Conservation (phyloP, 2,888 invertebrate genomes). For the Pinctada fucata region DNA sequence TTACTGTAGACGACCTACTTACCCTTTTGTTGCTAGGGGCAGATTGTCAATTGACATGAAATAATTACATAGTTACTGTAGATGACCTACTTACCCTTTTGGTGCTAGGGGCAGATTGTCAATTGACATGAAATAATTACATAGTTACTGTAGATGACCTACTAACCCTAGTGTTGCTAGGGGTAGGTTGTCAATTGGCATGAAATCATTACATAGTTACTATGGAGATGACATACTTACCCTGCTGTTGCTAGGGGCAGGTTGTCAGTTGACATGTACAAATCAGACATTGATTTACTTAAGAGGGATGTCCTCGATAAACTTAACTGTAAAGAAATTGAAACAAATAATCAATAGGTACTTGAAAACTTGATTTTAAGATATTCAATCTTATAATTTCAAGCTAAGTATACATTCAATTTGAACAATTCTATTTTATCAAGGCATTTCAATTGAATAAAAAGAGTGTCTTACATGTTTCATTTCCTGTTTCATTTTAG, state of each 20-base stretch:
- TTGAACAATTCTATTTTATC: too few species aligned
- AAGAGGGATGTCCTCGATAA: constrained; percentile 88
- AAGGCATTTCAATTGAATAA: too few species aligned
- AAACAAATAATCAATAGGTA: neutral
- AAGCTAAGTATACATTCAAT: neutral
- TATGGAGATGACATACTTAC: constrained; percentile 42
- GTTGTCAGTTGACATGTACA: constrained; percentile 77
- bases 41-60: too few species aligned
- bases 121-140: too few species aligned
- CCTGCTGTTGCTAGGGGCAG: constrained; percentile 51
- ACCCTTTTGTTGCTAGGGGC: too few species aligned
- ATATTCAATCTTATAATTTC: neutral
- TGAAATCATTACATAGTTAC: neutral
- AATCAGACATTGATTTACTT: constrained; percentile 89
- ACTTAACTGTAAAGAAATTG: constrained; percentile 64
- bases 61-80: too few species aligned
- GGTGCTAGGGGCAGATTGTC: too few species aligned
- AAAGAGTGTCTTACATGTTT: constrained; percentile 46
- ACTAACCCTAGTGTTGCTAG: constrained; percentile 54
- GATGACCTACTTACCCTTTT: too few species aligned
- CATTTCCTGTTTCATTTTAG: constrained; percentile 64
- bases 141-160: too few species aligned
- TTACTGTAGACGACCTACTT: too few species aligned
- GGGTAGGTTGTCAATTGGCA: constrained; percentile 67
- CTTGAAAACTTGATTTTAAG: too few species aligned